Evolutionary conservation across 2,113 vertebrate genomes (phyloP), one percentile per base, ranked within the genome.

Genomic region (Siniperca knerii): DNA sequence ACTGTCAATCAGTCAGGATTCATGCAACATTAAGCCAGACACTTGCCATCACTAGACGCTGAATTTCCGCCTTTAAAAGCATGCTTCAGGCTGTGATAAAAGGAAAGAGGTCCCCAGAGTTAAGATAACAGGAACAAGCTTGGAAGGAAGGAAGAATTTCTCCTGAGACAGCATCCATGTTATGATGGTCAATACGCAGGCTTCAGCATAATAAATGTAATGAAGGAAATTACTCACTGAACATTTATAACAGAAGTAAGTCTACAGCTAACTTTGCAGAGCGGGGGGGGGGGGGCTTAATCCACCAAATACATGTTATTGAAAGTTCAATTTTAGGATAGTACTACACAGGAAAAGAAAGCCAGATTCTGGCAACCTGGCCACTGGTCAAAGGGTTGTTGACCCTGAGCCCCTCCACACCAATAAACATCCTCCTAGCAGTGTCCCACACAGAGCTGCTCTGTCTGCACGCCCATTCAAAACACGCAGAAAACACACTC

Each of bases 401-500:
- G 92, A 93, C 92, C 93, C 46, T 0, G 42, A 84, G 57, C 46
- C 79, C 21, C 80, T 70, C 74, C 62, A 52, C 52, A 80, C 82
- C 78, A 50, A 75, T 84, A 93, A 93, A 95, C 92, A 94, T 93
- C 92, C 92, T 91, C 78, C 21, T 8, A 35, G 37, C 48, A 50
- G 60, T n/a, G 54, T 77, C 58, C 72, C 65, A 52, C 77, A 84
- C 79, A 70, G 70, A 80, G 37, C 48, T 23, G 50, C 37, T 76
- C 82, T 60, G 64, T 80, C 72, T 71, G 29, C 83, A 74, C 73
- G 18, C 37, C 71, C 82, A 78, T 83, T 86, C 57, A 85, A 77
- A 89, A 85, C 79, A 85, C 15, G 61, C 82, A 77, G n/a, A 75
- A 85, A 84, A 83, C 86, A 82, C 68, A 79, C 77, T 67, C 35